Evolutionary conservation across 2,888 invertebrate species (phyloP).

Genomic region (Spodoptera picta): DNA sequence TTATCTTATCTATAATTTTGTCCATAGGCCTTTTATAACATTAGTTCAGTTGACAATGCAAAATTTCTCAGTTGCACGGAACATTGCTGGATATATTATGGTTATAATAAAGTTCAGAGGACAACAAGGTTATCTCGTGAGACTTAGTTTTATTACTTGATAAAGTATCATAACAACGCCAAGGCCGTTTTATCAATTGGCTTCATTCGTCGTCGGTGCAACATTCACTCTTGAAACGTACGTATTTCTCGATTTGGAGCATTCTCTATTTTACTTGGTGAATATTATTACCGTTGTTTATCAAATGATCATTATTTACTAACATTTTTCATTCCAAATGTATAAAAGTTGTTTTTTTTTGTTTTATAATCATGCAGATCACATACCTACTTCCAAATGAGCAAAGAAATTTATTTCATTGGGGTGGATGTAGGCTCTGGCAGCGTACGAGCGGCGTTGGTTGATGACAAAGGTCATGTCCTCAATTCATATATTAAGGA

Average conservation of each 20-base stretch:
- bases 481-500: constrained; percentile 89
- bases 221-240: constrained; percentile 22
- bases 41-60: too few relatives aligned
- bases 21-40: too few relatives aligned
- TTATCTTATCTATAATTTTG: too few relatives aligned
- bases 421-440: constrained; percentile 98
- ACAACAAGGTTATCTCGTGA: constrained; percentile 49
- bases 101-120: constrained; percentile 44
- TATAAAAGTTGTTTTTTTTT: too few relatives aligned
- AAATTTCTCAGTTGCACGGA: too few relatives aligned
- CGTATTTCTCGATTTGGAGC: constrained; percentile 16
- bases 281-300: not conserved
- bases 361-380: not conserved
- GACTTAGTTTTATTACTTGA: constrained; percentile 32
- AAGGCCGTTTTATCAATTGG: constrained; percentile 47
- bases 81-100: too few relatives aligned
- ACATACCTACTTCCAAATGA: constrained; percentile 53
- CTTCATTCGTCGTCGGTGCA: constrained; percentile 12
- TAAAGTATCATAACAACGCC: constrained; percentile 28
- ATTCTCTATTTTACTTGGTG: not conserved
- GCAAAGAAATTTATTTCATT: constrained; percentile 89
- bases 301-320: not conserved
- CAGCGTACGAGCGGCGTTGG: constrained; percentile 95
- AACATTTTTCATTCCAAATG: not conserved
- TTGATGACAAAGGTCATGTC: constrained; percentile 91